Evolutionary conservation across 2,113 vertebrate species (phyloP), one percentile per base, ranked within the genome.

Genomic region (Malurus elegans): DNA sequence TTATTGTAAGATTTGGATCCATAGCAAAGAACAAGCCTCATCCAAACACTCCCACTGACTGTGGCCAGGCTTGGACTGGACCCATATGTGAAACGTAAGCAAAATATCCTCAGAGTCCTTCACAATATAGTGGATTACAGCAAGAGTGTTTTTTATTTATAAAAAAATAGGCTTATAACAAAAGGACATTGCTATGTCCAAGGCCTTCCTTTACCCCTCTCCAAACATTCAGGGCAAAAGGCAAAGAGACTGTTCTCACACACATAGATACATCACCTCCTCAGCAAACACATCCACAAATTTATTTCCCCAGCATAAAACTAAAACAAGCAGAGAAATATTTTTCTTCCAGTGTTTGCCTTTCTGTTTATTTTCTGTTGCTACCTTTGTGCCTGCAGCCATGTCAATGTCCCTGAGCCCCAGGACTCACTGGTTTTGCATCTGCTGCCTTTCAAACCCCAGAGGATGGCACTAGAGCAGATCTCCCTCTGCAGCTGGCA

Each of bases 291-390:
- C 1, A 0, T 44, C 69, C 44, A 66, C 10, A 56, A 24, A 72
- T 81, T 32, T 60, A 19, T 67, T 88, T 75, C 57, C 40, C 45
- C 48, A 74, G 40, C 73, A 72, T 18, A 79, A 84, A 93, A 64
- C 18, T 69, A 90, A 90, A 96, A 84, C 38, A 92, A 82, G 45
- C 47, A 95, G 48, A 83, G 31, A 80, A 86, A 48, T 78, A 66
- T 44, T 80, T 80, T 88, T 69, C 56, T 58, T 90, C 60, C 48
- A 71, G 0, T 84, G 69, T 92, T 96, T 94, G 25, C 53, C 53
- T 74, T 90, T 86, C 82, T 94, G 45, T 92, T 95, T 92, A 74
- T 90, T 90, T 88, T 81, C 75, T 84, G 90, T 94, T 96, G 90
- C 92, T 94, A 88, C 79, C 92, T 93, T 70, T 66, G 85, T 76